A percentile compares a stretch with the other conserved stretches of the same genome.
phyloP scores from a whole-genome alignment of 1,140 invertebrate species.

The Archivesica marissinica region DNA sequence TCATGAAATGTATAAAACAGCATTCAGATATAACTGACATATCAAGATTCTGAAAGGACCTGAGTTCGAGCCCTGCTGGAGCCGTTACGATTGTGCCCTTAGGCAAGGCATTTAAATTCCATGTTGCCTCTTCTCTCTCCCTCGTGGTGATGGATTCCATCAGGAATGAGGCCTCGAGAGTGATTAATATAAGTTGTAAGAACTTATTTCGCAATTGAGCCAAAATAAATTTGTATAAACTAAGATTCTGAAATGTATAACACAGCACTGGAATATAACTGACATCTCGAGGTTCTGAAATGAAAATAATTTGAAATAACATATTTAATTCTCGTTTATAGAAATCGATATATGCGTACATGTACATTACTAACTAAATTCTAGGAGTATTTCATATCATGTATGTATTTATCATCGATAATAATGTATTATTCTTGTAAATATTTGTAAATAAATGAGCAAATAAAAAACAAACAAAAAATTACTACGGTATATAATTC shows the following conservation, averaged over 20 bases:
- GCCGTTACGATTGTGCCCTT: background rate
- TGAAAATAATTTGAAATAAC: no score
- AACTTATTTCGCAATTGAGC: background rate
- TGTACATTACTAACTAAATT: background rate
- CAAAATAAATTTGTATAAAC: background rate
- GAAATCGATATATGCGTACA: background rate
- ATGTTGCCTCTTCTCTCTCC: no score
- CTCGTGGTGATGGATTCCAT: background rate
- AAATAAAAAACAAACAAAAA: background rate
- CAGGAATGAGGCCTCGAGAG: background rate
- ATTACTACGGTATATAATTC: no score
- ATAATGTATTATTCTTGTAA: background rate
- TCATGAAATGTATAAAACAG: background rate
- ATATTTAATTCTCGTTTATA: no score
- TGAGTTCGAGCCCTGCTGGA: background rate
- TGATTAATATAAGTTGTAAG: background rate
- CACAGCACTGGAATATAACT: slow-evolving; percentile 80
- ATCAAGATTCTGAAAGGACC: background rate
- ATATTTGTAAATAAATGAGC: background rate
- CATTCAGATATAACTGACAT: background rate
- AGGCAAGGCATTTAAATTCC: background rate
- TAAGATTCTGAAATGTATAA: slow-evolving; percentile 42
- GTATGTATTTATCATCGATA: background rate
- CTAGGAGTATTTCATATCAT: background rate
- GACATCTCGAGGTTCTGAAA: slow-evolving; percentile 75